Evolutionary conservation across 2,113 vertebrate species (phyloP).

Genomic region (Marmota flaviventris): DNA sequence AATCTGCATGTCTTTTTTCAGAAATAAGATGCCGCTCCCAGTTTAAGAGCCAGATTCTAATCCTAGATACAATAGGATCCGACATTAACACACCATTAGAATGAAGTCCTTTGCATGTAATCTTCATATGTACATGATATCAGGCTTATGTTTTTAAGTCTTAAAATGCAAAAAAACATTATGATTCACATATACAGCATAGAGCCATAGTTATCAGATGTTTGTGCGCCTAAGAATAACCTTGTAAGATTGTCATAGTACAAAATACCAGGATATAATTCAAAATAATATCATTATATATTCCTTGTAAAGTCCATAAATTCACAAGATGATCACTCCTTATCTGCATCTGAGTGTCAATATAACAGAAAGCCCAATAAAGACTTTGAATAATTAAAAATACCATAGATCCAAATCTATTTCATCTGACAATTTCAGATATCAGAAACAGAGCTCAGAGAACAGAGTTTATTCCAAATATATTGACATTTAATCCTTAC

Average conservation of each 20-base stretch:
- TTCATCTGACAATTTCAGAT: neutral
- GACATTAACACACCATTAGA: neutral
- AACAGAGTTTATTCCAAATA: neutral
- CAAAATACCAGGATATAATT: neutral
- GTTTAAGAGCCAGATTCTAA: neutral
- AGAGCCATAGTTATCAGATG: neutral
- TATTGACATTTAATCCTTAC: neutral
- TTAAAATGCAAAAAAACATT: neutral
- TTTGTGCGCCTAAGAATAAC: neutral
- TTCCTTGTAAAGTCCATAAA: neutral
- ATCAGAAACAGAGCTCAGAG: neutral
- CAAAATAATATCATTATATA: neutral
- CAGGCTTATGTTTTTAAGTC: neutral
- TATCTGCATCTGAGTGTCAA: neutral
- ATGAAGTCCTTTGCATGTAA: neutral
- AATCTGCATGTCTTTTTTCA: neutral
- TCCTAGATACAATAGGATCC: neutral
- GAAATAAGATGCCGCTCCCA: neutral
- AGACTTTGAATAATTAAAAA: neutral
- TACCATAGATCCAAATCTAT: neutral
- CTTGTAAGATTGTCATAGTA: neutral
- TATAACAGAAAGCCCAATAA: neutral
- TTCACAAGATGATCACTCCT: neutral
- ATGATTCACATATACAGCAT: neutral
- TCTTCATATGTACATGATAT: neutral